Base-by-base conservation (phyloP, 2,797 vertebrate genomes). In the Chaenodraco wilsoni region DNA sequence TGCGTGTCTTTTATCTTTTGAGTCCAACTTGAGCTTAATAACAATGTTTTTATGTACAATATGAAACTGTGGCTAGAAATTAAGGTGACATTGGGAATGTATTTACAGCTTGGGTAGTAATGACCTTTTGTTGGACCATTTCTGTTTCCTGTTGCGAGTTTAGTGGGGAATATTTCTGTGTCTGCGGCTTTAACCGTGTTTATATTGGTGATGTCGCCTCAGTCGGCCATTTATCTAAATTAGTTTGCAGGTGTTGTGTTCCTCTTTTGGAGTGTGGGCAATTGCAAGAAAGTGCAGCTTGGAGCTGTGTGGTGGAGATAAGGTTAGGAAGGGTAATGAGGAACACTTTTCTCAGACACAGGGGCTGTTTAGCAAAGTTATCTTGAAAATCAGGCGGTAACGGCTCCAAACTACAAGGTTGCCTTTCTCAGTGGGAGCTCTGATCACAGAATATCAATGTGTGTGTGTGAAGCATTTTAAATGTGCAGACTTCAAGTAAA, bases 261-360 rank as follows among this genome's bases (percentile, higher is more conserved):
- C 43, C 49, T 68, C 44, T 52, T 73, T 64, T 55, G 40, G 41
- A 76, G 41, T 48, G 14, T 9, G 48, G 67, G 65, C 46, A 62
- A 80, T 75, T 67, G 56, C 69, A 85, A 73, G 69, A 72, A 62
- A 17, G 48, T 55, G 65, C 67, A 83, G 71, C 75, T 67, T 45
- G 62, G 57, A 82, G 86, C 87, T 83, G 83, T 80, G 72, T 33
- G 33, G 65, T n/a, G 58, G 60, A 84, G 87, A 90, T 88, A 90
- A 86, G 75, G 37, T 70, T 16, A 43, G 40, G 41, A 49, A 75
- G 64, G 75, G 65, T 41, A 83, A 79, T 49, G 73, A 41, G 43
- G 59, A 41, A 9, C 13, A 51, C 69, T 84, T 56, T 57, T 48
- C 64, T 71, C 31, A 52, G 74, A 77, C 37, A 45, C 50, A 58